Percentiles rank a stretch among this genome's conserved stretches.
phyloP scores from a whole-genome alignment of 2,888 invertebrate species.

The Automeris io region DNA sequence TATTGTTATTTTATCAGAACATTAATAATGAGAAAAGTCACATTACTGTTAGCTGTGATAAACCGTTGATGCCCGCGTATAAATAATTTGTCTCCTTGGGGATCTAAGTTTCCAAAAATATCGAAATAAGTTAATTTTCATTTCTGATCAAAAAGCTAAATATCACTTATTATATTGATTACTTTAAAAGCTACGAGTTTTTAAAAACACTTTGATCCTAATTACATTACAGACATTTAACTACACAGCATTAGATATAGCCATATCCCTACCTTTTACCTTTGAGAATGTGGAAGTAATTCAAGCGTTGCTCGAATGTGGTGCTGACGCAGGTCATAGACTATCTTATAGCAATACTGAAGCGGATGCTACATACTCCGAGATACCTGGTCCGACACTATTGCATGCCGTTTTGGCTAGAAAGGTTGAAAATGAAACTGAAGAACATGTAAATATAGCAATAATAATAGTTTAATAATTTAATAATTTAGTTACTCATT shows the following conservation, averaged over 20 bases:
- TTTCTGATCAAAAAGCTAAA: too few relatives aligned
- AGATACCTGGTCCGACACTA: conserved; percentile 45
- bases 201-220: too few relatives aligned
- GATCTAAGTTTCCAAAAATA: too few relatives aligned
- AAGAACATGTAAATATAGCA: conserved; percentile 35
- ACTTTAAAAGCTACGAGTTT: too few relatives aligned
- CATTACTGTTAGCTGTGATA: too few relatives aligned
- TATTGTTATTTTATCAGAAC: too few relatives aligned
- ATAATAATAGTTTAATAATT: neutral
- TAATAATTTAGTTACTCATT: neutral
- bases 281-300: conserved; percentile 38
- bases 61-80: too few relatives aligned
- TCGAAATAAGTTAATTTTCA: too few relatives aligned
- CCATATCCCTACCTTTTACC: conserved; percentile 40
- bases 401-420: conserved; percentile 47
- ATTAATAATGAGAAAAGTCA: too few relatives aligned
- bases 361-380: neutral
- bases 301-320: conserved; percentile 39
- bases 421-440: conserved; percentile 28
- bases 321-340: conserved; percentile 37
- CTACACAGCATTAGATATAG: conserved; percentile 48
- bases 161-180: too few relatives aligned
- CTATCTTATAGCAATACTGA: conserved; percentile 17
- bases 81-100: too few relatives aligned
- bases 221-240: conserved; percentile 34